Evolutionary conservation across 2,113 vertebrate genomes (phyloP).

Genomic region (Petrocephalus zakoni): DNA sequence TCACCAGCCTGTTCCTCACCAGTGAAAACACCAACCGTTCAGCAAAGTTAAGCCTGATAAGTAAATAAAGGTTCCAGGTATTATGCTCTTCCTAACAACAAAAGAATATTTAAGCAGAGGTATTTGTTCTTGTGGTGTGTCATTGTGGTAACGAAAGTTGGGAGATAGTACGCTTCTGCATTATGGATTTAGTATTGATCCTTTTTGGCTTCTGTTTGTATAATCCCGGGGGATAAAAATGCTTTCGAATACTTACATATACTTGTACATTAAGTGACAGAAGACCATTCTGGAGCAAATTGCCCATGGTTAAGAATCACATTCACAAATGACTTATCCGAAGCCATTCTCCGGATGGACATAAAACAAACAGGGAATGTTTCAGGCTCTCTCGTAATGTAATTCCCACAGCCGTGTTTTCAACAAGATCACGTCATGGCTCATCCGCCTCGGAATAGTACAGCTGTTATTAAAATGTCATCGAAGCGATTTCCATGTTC

Average conservation of each 20-base stretch:
- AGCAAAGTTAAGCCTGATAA: neutral
- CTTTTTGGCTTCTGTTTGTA: neutral
- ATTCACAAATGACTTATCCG: slow-evolving; percentile 1
- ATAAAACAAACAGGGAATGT: neutral
- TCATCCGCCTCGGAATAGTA: neutral
- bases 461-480: neutral
- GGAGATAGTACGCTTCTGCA: neutral
- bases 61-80: neutral
- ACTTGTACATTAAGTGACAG: neutral
- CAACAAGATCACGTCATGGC: neutral
- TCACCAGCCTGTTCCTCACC: neutral
- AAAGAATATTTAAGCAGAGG: neutral
- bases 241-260: neutral
- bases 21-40: neutral
- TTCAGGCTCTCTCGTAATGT: neutral
- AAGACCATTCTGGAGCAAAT: neutral
- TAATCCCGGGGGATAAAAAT: neutral
- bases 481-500: neutral
- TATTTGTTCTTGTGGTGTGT: neutral
- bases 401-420: neutral
- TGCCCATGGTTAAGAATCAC: neutral
- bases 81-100: neutral
- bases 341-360: neutral
- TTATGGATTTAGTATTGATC: neutral
- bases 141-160: neutral